Evolutionary conservation across 2,888 invertebrate genomes (phyloP).

Genomic region (Drosophila colorata): DNA sequence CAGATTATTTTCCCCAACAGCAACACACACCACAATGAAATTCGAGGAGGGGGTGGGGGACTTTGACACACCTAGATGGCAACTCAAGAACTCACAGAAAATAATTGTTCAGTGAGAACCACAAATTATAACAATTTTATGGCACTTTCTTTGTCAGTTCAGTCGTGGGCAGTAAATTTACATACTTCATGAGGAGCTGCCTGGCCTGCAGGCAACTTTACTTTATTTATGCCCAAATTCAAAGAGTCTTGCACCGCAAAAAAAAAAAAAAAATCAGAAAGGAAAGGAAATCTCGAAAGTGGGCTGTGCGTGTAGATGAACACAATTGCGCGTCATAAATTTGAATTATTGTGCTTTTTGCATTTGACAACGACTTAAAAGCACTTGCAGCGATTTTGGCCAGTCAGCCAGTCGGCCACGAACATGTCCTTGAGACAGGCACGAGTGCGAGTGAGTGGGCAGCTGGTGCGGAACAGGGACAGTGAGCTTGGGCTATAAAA

Average conservation of each 20-base stretch:
- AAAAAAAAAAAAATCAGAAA: conserved; percentile 10
- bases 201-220: conserved; percentile 63
- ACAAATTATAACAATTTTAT: conserved; percentile 77
- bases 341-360: conserved; percentile 81
- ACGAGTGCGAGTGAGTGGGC: conserved; percentile 34
- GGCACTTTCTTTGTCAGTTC: conserved; percentile 65
- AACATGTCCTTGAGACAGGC: conserved; percentile 75
- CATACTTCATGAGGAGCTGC: conserved; percentile 72
- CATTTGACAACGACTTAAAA: conserved; percentile 80
- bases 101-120: conserved; percentile 71
- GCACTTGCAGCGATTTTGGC: conserved; percentile 80
- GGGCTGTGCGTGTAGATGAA: conserved; percentile 72
- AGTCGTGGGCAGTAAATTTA: conserved; percentile 68
- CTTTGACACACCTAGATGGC: conserved; percentile 48
- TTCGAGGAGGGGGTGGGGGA: neutral
- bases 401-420: conserved; percentile 63
- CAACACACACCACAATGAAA: too few species aligned
- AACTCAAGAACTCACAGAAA: conserved; percentile 37
- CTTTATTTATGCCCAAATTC: conserved; percentile 70
- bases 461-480: neutral
- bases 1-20: conserved; percentile 65
- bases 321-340: conserved; percentile 81
- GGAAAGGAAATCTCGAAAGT: conserved; percentile 43
- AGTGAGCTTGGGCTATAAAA: conserved; percentile 40
- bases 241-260: conserved; percentile 28